A percentile compares a stretch with the other conserved stretches of the same genome.
Conservation (phyloP, 2,888 invertebrate genomes). For the Phengaris alcon region DNA sequence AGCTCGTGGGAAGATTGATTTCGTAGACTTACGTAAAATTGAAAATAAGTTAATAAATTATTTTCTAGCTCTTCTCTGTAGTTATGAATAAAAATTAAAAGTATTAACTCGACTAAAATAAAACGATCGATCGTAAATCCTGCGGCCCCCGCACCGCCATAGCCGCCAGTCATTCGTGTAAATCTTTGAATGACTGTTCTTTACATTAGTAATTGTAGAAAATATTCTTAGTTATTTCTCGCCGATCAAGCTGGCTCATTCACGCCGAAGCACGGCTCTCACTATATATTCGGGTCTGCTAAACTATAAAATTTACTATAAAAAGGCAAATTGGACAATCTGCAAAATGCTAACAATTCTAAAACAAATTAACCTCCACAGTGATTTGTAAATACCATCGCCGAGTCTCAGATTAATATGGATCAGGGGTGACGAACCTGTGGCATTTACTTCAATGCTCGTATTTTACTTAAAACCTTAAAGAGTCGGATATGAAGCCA, state of each 20-base stretch:
- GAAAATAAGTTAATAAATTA: neutral
- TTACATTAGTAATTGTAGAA: no score
- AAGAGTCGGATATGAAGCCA: no score
- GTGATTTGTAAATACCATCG: neutral
- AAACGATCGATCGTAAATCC: no score
- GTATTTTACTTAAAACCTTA: no score
- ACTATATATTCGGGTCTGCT: neutral
- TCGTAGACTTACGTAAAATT: neutral
- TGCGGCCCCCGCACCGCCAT: no score
- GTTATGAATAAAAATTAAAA: no score
- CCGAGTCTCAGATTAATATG: neutral
- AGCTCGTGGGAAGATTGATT: neutral
- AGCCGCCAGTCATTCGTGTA: no score
- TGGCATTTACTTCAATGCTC: neutral
- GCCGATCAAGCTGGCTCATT: neutral
- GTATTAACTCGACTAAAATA: no score
- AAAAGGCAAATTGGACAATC: conserved; percentile 11
- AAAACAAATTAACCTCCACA: conserved; percentile 2
- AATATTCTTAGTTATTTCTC: no score
- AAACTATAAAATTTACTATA: neutral
- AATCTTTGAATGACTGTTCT: no score
- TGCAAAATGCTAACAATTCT: neutral
- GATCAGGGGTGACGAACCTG: conserved; percentile 3
- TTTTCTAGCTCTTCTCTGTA: no score
- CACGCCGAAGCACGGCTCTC: neutral